Evolutionary conservation across 2,888 invertebrate species (phyloP), one percentile per base, ranked within the genome.

Genomic region (Lasioglossum villosulum): DNA sequence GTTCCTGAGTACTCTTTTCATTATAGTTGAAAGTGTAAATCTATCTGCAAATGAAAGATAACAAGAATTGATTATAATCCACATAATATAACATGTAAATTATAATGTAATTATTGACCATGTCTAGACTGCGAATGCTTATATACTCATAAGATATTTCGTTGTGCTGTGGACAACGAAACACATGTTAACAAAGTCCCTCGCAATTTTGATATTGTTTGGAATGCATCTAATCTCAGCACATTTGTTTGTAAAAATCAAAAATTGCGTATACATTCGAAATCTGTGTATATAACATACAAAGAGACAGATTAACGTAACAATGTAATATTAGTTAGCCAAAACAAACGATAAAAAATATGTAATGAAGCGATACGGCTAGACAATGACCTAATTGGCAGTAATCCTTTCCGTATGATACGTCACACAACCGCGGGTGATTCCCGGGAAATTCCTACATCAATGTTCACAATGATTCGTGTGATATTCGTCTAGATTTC

Each of bases 341-440:
- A 0, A 8, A 34, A 73, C 3, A 27, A 10, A 39, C n/a, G 19
- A 37, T 68, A n/a, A 19, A n/a, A 6, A 30, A 14, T 30, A 37
- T 48, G 30, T 23, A 5, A 19, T 14, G 37, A 39, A 56, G 63
- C 52, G 42, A 63, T 30, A 68, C 56, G 39, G 71, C 27, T 19
- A 59, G 48, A 71, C 52, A n/a, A 4, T 86, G 76, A 83, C 80
- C 73, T 39, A 84, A 76, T 84, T 80, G 45, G 56, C 34, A 16
- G 45, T 71, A 77, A 74, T 42, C 30, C 56, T 76, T 74, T 37
- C 34, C 30, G 27, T 27, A 16, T 45, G 56, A 27, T 2, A 30
- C 37, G 52, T 72, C 37, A 42, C 23, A 42, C 63, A n/a, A 48
- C n/a, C 48, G 48, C 4, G 23, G 23, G 4, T 39, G 42, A 66